These are phyloP conservation scores for Drosophila bipectinata DNA, from an alignment of 1,140 invertebrate species.

Conservation along the genomic window DNA sequence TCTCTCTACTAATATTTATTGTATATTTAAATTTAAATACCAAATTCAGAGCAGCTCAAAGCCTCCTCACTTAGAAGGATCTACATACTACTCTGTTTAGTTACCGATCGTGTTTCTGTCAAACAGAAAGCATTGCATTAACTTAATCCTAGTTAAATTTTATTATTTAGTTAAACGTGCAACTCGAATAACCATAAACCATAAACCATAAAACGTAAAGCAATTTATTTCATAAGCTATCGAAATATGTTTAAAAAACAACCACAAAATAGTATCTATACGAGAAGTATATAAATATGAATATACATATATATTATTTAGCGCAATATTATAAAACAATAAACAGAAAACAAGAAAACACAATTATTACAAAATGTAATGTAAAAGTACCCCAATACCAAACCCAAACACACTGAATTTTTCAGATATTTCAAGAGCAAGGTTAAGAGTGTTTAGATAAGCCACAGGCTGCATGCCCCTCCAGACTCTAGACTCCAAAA, in stretches of 20 bases:
- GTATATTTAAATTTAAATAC: constrained; percentile 65
- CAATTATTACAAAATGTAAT: constrained; percentile 15
- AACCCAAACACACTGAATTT: constrained; percentile 30
- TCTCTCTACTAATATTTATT: constrained; percentile 74
- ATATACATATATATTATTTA: constrained; percentile 71
- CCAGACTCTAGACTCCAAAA: background rate
- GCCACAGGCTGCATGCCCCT: background rate
- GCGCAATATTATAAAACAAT: constrained; percentile 71
- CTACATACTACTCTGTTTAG: background rate
- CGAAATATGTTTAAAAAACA: constrained; percentile 58
- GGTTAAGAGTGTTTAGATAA: constrained; percentile 64
- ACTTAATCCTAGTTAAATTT: constrained; percentile 68
- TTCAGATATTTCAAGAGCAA: constrained; percentile 69
- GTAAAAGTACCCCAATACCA: constrained; percentile 19
- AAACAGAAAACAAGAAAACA: constrained; percentile 14
- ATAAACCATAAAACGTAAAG: constrained; percentile 34
- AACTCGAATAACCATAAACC: constrained; percentile 36
- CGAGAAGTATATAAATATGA: constrained; percentile 39
- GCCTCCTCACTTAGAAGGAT: constrained; percentile 20
- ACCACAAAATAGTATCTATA: constrained; percentile 51
- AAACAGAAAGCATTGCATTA: constrained; percentile 65
- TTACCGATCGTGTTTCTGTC: constrained; percentile 65
- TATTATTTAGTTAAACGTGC: constrained; percentile 63
- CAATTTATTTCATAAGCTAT: constrained; percentile 47
- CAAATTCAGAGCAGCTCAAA: constrained; percentile 73